Base-by-base conservation (phyloP, 2,888 invertebrate genomes). In the Lomographa bimaculata region DNA sequence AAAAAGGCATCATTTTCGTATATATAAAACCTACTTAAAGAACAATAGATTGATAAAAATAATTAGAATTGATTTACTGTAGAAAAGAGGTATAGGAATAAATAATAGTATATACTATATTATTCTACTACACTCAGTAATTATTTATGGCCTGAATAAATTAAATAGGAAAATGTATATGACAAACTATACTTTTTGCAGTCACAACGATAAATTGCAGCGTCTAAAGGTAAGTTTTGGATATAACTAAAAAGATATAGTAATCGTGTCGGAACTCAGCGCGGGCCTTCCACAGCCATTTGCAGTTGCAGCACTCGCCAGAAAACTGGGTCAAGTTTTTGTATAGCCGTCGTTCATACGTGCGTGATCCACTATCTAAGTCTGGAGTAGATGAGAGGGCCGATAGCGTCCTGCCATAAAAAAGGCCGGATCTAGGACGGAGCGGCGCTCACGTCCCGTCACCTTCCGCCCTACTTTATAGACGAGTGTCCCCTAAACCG, bases 381-480 rank as follows among this genome's bases (percentile, higher is more conserved):
- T 79, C 76, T 77, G 67, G 58, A 73, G 71, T 75, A 76, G 80
- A 82, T 80, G 78, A 73, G 74, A 69, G 74, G 69, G 59, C 78
- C 74, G 84, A 86, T 86, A 85, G 70, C 71, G 77, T 76, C 78
- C 80, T 76, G 71, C 74, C 78, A 79, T 85, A 87, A 87, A 87
- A 84, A 84, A 76, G 64, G n/a, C 64, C 69, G 71, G 70, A 81
- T 77, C 71, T 84, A 74, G 85, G 81, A 67, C 82, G 71, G 64
- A 57, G 64, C 54, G 41, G 47, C 58, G 66, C 63, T 60, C 67
- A 67, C 73, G 74, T 71, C 64, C 70, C 68, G 65, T 80, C 80
- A 81, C 82, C 78, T 78, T 72, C 63, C 72, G 71, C 62, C 71
- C 74, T 68, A 77, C 61, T 84, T 83, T 83, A 81, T 79, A 73